Evolutionary conservation across 2,113 vertebrate species (phyloP).

Genomic region (Melanerpes formicivorus): DNA sequence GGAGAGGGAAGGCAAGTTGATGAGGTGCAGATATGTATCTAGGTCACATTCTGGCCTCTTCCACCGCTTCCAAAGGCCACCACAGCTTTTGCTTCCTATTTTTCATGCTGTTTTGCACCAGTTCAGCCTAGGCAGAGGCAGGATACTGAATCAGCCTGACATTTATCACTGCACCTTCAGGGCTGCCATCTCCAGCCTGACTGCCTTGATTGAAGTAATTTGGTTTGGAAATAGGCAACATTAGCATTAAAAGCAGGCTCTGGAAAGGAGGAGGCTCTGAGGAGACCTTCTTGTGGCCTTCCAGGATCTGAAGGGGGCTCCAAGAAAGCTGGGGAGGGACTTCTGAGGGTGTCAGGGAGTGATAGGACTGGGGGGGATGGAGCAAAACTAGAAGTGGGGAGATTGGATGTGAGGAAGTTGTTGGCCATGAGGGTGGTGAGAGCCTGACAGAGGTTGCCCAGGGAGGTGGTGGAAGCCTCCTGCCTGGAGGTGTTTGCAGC

Average conservation of each 20-base stretch:
- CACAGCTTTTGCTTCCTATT: background rate
- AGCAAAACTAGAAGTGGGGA: too few species aligned
- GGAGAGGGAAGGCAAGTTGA: background rate
- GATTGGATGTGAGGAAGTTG: too few species aligned
- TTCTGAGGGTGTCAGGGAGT: too few species aligned
- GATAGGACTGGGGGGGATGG: too few species aligned
- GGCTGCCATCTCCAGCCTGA: background rate
- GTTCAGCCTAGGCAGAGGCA: accelerated
- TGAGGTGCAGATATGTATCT: background rate
- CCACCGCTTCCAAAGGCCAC: background rate
- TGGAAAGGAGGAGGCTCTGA: background rate
- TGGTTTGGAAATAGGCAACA: background rate
- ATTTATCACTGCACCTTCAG: background rate
- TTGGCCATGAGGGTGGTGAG: too few species aligned
- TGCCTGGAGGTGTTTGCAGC: too few species aligned
- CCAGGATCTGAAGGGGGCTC: too few species aligned
- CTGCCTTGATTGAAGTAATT: background rate
- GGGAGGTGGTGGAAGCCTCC: too few species aligned
- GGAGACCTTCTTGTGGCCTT: too few species aligned
- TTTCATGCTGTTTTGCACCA: background rate
- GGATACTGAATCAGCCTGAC: background rate
- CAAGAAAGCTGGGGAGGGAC: too few species aligned
- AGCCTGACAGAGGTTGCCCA: too few species aligned
- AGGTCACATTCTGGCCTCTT: background rate
- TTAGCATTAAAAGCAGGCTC: background rate